A percentile compares a stretch with the other conserved stretches of the same genome.
These are phyloP conservation scores for Stenotaenia linearis DNA, from an alignment of 2,888 invertebrate species.

Conservation along the genomic window DNA sequence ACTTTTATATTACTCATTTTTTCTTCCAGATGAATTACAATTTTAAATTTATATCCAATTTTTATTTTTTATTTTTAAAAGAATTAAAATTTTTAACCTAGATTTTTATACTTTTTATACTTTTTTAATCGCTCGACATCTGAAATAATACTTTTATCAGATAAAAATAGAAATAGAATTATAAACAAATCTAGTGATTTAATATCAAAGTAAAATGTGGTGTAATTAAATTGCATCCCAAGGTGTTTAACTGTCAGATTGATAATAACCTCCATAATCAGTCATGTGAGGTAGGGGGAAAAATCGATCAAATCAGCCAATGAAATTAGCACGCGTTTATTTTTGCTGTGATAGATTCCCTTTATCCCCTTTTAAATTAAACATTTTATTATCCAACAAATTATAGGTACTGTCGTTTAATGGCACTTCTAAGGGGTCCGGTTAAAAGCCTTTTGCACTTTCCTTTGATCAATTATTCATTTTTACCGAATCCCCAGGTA, in stretches of 20 bases:
- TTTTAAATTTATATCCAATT: no score
- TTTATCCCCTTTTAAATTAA: background rate
- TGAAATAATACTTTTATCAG: background rate
- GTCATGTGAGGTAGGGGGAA: background rate
- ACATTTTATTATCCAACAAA: background rate
- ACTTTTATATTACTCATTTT: no score
- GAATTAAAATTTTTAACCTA: no score
- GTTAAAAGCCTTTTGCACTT: background rate
- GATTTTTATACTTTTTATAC: background rate
- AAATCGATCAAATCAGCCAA: background rate
- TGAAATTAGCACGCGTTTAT: background rate
- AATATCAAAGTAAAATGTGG: background rate
- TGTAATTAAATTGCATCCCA: background rate
- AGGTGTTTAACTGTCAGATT: background rate
- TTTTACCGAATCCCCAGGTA: background rate
- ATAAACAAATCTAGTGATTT: background rate
- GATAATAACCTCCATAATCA: background rate
- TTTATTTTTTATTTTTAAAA: no score
- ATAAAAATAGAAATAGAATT: background rate
- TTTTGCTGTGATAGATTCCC: background rate
- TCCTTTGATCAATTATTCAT: background rate
- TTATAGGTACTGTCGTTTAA: no score
- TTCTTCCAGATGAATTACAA: no score
- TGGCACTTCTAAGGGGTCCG: background rate
- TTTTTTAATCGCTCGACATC: background rate